Conservation (phyloP, 2,888 invertebrate genomes). For the Epistrophe eligans region DNA sequence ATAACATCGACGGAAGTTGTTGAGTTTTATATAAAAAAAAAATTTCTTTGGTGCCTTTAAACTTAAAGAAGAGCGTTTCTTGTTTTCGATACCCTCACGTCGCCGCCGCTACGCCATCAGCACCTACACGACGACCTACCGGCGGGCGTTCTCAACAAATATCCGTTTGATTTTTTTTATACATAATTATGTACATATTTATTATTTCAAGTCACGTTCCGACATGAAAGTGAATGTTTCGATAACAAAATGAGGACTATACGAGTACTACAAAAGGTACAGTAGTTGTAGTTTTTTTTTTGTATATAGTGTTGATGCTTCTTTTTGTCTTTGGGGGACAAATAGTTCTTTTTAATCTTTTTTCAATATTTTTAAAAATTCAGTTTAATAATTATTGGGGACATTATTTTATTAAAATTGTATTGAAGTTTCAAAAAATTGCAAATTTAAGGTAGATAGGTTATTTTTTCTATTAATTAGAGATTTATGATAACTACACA, state of each 20-base stretch:
- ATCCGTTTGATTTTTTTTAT: slow-evolving; percentile 31
- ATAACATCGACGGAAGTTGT: slow-evolving; percentile 26
- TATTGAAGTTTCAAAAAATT: no score
- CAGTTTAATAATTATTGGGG: no score
- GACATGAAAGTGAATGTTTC: slow-evolving; percentile 66
- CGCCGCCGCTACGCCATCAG: no score
- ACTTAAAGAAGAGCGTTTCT: slow-evolving; percentile 10
- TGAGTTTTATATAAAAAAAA: not conserved
- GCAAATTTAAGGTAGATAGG: no score
- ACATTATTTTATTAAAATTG: no score
- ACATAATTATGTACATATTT: not conserved
- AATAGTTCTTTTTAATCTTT: not conserved
- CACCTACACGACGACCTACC: no score
- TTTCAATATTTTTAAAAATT: not conserved
- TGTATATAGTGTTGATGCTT: not conserved
- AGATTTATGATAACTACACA: no score
- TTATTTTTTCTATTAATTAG: no score
- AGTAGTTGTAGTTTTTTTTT: not conserved
- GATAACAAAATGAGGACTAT: slow-evolving; percentile 1
- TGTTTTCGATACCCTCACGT: not conserved
- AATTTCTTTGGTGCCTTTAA: not conserved
- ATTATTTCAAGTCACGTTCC: slow-evolving; percentile 66
- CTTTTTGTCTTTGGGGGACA: not conserved
- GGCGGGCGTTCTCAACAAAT: not conserved
- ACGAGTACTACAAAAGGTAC: not conserved